A percentile compares a stretch with the other conserved stretches of the same genome.
Evolutionary conservation across 1,140 invertebrate genomes (phyloP).

Genomic region (Aplysia californica): DNA sequence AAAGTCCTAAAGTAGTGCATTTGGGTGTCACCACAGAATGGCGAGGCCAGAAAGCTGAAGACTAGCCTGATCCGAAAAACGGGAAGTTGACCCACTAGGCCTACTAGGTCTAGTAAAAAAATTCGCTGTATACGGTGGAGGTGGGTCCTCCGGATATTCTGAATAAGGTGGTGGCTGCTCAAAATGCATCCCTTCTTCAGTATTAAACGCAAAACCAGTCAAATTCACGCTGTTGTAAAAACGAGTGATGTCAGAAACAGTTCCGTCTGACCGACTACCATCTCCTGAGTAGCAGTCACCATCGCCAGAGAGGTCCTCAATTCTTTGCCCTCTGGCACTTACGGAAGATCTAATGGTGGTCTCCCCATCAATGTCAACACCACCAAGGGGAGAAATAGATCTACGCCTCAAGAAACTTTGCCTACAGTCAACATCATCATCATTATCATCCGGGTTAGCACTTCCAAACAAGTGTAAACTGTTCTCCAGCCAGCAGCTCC

Average conservation of each 20-base stretch:
- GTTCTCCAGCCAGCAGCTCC: slow-evolving; percentile 16
- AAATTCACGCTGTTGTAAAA: slow-evolving; percentile 8
- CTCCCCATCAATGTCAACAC: background rate
- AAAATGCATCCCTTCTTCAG: background rate
- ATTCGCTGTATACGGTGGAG: slow-evolving; percentile 11
- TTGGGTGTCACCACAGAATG: too few species aligned
- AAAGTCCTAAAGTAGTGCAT: too few species aligned
- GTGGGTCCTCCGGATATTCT: slow-evolving; percentile 2
- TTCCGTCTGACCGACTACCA: background rate
- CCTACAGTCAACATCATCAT: background rate
- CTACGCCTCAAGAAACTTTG: background rate
- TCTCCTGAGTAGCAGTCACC: too few species aligned
- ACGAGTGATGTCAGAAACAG: background rate
- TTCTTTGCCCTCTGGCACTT: background rate
- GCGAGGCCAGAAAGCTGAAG: too few species aligned
- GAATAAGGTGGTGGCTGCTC: slow-evolving; percentile 12
- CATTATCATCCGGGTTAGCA: background rate
- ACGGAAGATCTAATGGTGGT: background rate
- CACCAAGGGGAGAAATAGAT: background rate
- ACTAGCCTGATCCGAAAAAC: too few species aligned
- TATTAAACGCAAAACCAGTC: slow-evolving; percentile 4
- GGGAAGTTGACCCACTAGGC: too few species aligned
- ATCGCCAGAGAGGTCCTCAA: background rate
- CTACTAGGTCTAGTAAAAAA: too few species aligned
- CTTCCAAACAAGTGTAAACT: slow-evolving; percentile 7